Conservation (phyloP, 2,888 invertebrate species). For the Eupithecia pulchellata region DNA sequence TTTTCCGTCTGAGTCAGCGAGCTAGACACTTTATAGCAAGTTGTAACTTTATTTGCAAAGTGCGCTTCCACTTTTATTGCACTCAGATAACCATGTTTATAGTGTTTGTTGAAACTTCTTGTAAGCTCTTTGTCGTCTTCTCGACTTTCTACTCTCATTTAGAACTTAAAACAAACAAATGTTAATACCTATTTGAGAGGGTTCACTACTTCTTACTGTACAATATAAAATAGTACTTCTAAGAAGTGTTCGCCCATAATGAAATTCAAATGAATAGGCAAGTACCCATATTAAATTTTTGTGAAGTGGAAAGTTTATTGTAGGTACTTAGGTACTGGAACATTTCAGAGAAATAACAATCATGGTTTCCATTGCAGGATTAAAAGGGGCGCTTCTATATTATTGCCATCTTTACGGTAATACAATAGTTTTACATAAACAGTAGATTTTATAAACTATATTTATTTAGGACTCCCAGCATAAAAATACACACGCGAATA, state of each 20-base stretch:
- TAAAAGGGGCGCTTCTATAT: background rate
- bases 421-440: background rate
- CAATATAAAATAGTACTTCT: background rate
- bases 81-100: conserved; percentile 14
- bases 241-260: background rate
- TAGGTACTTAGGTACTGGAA: background rate
- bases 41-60: conserved; percentile 15
- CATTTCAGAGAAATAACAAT: background rate
- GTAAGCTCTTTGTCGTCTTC: background rate
- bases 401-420: background rate
- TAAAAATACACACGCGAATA: too few species aligned
- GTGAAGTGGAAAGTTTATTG: background rate
- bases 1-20: background rate
- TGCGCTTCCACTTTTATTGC: conserved; percentile 18
- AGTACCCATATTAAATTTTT: background rate
- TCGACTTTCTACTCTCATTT: background rate
- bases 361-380: background rate
- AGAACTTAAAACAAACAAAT: background rate
- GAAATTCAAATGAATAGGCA: background rate
- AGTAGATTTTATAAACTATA: too few species aligned
- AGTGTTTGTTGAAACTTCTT: conserved; percentile 15
- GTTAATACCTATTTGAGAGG: conserved; percentile 1
- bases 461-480: too few species aligned
- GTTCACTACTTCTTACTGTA: background rate
- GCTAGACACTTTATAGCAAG: background rate